Conservation (phyloP, 2,888 invertebrate species). For the Meloe dianella region DNA sequence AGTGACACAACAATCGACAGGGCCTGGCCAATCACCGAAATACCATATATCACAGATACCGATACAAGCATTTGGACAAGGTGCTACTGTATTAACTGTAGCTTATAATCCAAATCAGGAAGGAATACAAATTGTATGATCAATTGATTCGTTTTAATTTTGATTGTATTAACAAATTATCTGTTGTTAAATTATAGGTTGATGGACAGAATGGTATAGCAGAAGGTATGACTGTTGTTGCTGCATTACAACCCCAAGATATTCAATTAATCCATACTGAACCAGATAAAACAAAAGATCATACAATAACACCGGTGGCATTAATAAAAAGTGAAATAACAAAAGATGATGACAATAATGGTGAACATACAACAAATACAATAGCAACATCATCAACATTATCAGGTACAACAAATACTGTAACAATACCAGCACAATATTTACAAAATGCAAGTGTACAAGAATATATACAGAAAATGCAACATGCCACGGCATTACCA, state of each 20-base stretch:
- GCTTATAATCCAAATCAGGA: slow-evolving; percentile 71
- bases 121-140: slow-evolving; percentile 63
- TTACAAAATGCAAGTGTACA: slow-evolving; percentile 62
- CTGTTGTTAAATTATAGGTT: slow-evolving; percentile 44
- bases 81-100: slow-evolving; percentile 75
- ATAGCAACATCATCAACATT: neutral
- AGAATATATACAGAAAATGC: slow-evolving; percentile 61
- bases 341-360: slow-evolving; percentile 34
- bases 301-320: slow-evolving; percentile 60
- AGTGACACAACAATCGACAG: slow-evolving; percentile 47
- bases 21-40: slow-evolving; percentile 68
- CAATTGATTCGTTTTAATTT: no score
- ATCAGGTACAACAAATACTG: slow-evolving; percentile 54
- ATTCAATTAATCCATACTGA: slow-evolving; percentile 66
- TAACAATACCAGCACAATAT: slow-evolving; percentile 62
- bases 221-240: slow-evolving; percentile 72
- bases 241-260: slow-evolving; percentile 73
- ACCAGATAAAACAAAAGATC: slow-evolving; percentile 50
- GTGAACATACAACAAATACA: slow-evolving; percentile 1
- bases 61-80: slow-evolving; percentile 75
- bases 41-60: slow-evolving; percentile 78
- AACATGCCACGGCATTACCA: slow-evolving; percentile 60
- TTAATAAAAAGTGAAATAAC: slow-evolving; percentile 59
- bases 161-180: neutral
- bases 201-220: slow-evolving; percentile 62